These are phyloP conservation scores for Spondyliosoma cantharus DNA, from an alignment of 2,797 vertebrate species.

Conservation along the genomic window DNA sequence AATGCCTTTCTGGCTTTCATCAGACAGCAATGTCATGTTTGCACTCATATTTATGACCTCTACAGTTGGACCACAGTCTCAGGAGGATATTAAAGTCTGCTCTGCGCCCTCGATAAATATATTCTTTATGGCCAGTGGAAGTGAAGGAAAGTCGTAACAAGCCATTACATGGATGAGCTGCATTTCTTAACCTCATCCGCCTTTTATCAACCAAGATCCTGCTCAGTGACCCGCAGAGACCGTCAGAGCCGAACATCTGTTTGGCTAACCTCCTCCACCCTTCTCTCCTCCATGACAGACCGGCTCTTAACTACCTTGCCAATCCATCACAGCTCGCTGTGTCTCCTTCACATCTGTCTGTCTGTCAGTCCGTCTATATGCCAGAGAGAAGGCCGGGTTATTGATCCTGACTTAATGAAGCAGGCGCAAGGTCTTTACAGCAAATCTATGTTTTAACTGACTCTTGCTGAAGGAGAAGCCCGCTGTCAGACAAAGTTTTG, in stretches of 20 bases:
- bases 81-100: conserved; percentile 54
- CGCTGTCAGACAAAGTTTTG: conserved; percentile 21
- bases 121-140: conserved; percentile 52
- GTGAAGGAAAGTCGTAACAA: conserved; percentile 59
- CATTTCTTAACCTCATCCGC: conserved; percentile 65
- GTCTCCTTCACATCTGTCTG: conserved; percentile 27
- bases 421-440: conserved; percentile 35
- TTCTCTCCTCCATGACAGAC: conserved; percentile 27
- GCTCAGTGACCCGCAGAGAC: conserved; percentile 63
- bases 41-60: conserved; percentile 58
- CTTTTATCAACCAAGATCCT: conserved; percentile 61
- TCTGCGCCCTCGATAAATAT: conserved; percentile 63
- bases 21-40: conserved; percentile 49
- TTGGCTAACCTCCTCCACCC: conserved; percentile 55
- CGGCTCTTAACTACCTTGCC: conserved; percentile 10
- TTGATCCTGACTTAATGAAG: conserved; percentile 46
- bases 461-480: conserved; percentile 30
- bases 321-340: conserved; percentile 33
- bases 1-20: conserved; percentile 26
- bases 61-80: conserved; percentile 29
- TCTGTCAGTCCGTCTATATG: conserved; percentile 27
- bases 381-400: conserved; percentile 25
- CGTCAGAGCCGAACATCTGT: conserved; percentile 60
- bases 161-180: conserved; percentile 73
- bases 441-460: conserved; percentile 38